Percentiles rank a stretch among this genome's conserved stretches.
phyloP scores from a whole-genome alignment of 2,888 invertebrate genomes.

The Drosophila affinis region DNA sequence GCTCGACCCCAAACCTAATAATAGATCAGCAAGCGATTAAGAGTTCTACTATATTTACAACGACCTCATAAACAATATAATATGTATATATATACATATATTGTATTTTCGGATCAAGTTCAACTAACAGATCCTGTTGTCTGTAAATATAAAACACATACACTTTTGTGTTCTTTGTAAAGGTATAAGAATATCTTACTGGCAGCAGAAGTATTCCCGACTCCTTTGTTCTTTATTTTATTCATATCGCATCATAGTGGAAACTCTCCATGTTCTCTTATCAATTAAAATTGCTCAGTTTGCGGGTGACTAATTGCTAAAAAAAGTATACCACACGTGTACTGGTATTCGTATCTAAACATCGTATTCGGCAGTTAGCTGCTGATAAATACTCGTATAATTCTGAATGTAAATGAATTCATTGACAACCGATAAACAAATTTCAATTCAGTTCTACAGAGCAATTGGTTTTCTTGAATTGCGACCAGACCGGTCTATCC shows the following conservation, averaged over 20 bases:
- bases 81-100: neutral
- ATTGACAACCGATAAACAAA: neutral
- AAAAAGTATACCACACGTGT: conserved; percentile 8
- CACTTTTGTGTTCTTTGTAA: too few species aligned
- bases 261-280: conserved; percentile 18
- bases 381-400: neutral
- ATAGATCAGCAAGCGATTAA: conserved; percentile 7
- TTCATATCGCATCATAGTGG: neutral
- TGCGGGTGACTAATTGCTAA: conserved; percentile 34
- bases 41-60: conserved; percentile 16
- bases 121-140: neutral
- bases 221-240: neutral
- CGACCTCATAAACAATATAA: conserved; percentile 1
- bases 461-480: neutral
- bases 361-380: neutral
- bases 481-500: neutral
- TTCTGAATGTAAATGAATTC: neutral
- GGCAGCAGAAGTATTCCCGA: too few species aligned
- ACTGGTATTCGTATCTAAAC: neutral
- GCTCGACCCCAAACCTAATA: conserved; percentile 5
- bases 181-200: neutral
- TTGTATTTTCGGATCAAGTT: neutral
- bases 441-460: neutral
- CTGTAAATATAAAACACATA: neutral
- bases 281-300: conserved; percentile 4